Evolutionary conservation across 2,888 invertebrate species (phyloP).

Genomic region (Pseudoips prasinana): DNA sequence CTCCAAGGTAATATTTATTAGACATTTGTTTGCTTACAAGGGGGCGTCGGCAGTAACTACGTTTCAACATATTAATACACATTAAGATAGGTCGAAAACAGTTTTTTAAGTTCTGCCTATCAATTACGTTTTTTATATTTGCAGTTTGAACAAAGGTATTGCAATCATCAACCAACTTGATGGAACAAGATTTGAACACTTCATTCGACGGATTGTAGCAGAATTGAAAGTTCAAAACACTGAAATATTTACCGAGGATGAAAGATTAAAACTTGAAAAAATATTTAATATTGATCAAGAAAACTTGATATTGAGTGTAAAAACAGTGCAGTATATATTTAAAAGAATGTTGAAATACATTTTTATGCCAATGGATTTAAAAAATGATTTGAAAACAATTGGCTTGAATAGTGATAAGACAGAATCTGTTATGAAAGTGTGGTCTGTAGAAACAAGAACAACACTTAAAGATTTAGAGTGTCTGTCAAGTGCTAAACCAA

Average conservation of each 20-base stretch:
- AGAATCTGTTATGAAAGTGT: conserved; percentile 61
- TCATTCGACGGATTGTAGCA: conserved; percentile 57
- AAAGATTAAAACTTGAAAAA: conserved; percentile 58
- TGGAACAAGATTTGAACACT: conserved; percentile 65
- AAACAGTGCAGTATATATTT: conserved; percentile 61
- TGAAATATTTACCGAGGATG: conserved; percentile 67
- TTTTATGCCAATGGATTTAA: conserved; percentile 67
- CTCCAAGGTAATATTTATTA: conserved; percentile 24
- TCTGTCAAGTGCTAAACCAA: conserved; percentile 37
- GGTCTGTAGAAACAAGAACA: conserved; percentile 64
- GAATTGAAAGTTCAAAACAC: conserved; percentile 56
- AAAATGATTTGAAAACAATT: conserved; percentile 52
- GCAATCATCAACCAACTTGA: conserved; percentile 57
- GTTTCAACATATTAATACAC: no score
- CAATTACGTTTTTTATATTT: conserved; percentile 1
- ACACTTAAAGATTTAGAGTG: conserved; percentile 56
- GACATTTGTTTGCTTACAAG: no score
- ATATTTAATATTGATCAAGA: conserved; percentile 63
- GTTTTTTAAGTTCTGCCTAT: no score
- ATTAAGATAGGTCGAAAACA: no score
- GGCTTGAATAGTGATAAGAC: conserved; percentile 61
- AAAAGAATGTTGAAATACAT: conserved; percentile 65
- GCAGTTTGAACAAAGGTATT: conserved; percentile 62
- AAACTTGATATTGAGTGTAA: conserved; percentile 52
- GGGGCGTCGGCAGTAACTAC: no score